phyloP scores from a whole-genome alignment of 2,888 invertebrate genomes.

The Aphelenchoides bicaudatus region DNA sequence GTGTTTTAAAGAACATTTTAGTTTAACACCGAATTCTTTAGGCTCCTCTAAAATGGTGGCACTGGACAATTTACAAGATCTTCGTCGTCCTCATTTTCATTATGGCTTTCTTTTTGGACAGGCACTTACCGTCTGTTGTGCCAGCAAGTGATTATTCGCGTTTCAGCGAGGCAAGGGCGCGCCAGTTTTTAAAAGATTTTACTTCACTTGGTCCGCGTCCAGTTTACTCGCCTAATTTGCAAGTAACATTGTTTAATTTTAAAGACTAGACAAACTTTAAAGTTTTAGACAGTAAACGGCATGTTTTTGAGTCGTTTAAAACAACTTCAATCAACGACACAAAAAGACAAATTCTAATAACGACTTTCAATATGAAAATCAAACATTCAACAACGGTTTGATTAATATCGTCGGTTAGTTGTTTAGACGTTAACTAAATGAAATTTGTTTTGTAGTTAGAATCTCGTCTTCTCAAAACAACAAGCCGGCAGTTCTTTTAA shows the following conservation, averaged over 20 bases:
- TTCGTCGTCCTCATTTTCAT: constrained; percentile 47
- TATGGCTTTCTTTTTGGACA: constrained; percentile 48
- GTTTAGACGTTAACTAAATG: too few species aligned
- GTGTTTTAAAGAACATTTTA: too few species aligned
- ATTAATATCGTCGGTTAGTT: too few species aligned
- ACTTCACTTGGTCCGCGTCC: constrained; percentile 51
- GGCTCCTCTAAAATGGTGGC: constrained; percentile 45
- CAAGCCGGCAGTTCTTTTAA: constrained; percentile 70
- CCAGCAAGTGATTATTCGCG: constrained; percentile 23
- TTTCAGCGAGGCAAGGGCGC: constrained; percentile 44
- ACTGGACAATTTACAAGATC: constrained; percentile 51
- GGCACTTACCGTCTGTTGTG: constrained; percentile 33
- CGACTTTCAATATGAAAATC: too few species aligned
- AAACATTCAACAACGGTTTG: too few species aligned
- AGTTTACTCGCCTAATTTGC: constrained; percentile 50
- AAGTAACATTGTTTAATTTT: constrained; percentile 34
- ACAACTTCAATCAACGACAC: too few species aligned
- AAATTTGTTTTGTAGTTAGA: constrained; percentile 74
- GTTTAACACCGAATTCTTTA: too few species aligned
- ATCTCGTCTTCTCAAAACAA: constrained; percentile 64
- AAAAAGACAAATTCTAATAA: too few species aligned
- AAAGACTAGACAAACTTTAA: too few species aligned
- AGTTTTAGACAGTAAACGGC: too few species aligned
- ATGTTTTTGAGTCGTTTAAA: too few species aligned
- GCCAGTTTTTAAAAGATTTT: constrained; percentile 43